These are phyloP conservation scores for Montipora capitata DNA, from an alignment of 92 coral and sea anemone species.

Conservation along the genomic window DNA sequence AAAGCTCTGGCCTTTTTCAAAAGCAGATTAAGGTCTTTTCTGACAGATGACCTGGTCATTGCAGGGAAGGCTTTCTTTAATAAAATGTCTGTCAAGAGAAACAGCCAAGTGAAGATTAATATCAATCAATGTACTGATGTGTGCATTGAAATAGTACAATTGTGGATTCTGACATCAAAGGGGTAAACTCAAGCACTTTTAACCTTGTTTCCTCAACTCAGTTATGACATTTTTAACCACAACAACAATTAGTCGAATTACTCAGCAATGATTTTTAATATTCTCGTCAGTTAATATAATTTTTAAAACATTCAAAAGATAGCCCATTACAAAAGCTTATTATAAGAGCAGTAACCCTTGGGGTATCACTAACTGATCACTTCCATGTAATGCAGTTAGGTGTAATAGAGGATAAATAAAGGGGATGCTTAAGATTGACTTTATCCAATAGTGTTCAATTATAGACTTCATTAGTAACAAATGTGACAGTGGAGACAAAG, in stretches of 20 bases:
- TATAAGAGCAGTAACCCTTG: slow-evolving; percentile 2
- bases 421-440: not conserved
- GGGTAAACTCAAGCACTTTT: not conserved
- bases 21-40: slow-evolving; percentile 20
- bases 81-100: slow-evolving; percentile 18
- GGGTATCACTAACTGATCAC: not conserved
- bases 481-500: not conserved
- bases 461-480: too few relatives aligned
- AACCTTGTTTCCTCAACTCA: not conserved
- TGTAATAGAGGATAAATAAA: not conserved
- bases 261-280: too few relatives aligned
- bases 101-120: slow-evolving; percentile 7
- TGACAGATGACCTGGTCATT: slow-evolving; percentile 13
- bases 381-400: not conserved
- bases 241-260: not conserved
- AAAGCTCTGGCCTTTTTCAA: slow-evolving; percentile 26
- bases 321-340: not conserved
- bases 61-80: slow-evolving; percentile 14
- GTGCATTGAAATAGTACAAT: too few relatives aligned
- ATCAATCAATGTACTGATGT: not conserved
- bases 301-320: too few relatives aligned
- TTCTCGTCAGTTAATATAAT: too few relatives aligned
- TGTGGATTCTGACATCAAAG: not conserved
- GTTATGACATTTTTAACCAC: not conserved
- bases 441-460: too few relatives aligned